Conservation (phyloP, 2,113 vertebrate species). For the Bufo gargarizans region DNA sequence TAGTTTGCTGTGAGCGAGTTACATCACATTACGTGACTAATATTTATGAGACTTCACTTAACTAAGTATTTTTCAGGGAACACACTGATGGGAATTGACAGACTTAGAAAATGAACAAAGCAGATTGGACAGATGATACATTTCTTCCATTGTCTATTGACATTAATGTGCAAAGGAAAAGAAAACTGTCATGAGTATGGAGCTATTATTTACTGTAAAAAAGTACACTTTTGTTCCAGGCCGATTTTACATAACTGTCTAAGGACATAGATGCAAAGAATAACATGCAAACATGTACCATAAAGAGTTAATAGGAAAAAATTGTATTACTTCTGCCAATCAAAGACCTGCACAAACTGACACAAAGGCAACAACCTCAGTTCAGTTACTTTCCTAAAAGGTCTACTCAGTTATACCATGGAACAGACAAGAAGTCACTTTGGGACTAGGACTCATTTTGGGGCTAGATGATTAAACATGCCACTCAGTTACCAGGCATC, state of each 20-base stretch:
- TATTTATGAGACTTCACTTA: background rate
- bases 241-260: background rate
- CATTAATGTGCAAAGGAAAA: background rate
- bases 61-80: background rate
- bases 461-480: no score
- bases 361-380: no score
- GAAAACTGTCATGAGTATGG: background rate
- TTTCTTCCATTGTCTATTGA: background rate
- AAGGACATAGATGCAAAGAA: background rate
- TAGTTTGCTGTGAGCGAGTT: background rate
- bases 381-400: background rate
- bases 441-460: no score
- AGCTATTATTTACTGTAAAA: background rate
- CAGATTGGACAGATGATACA: background rate
- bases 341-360: background rate
- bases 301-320: background rate
- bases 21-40: background rate
- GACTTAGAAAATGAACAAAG: background rate
- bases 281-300: background rate
- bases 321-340: background rate
- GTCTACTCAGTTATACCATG: no score
- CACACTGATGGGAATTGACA: slow-evolving; percentile 1
- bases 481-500: no score
- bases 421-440: background rate
- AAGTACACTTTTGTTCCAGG: background rate